A percentile compares a stretch with the other conserved stretches of the same genome.
phyloP scores from a whole-genome alignment of 2,797 vertebrate species.

The Macrochelys suwanniensis region DNA sequence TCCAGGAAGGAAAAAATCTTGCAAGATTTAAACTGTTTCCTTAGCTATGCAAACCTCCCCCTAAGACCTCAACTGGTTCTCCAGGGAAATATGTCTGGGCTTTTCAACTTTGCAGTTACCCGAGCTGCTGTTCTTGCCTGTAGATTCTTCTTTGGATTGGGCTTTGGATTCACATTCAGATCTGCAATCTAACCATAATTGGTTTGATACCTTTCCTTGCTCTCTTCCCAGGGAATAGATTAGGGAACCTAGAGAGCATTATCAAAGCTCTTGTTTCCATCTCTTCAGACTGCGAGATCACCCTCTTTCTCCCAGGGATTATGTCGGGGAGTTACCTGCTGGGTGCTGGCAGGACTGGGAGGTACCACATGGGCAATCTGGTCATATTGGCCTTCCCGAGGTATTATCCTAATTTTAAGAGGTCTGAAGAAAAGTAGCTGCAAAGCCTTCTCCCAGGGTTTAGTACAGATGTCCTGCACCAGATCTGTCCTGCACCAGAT shows the following conservation, averaged over 20 bases:
- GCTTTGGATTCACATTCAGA: fast-evolving
- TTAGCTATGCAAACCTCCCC: background rate
- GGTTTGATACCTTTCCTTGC: background rate
- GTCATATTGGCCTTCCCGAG: background rate
- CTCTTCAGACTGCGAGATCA: background rate
- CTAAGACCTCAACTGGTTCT: background rate
- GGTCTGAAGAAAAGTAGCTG: background rate
- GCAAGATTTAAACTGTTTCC: background rate
- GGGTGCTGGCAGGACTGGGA: background rate
- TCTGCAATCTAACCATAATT: background rate
- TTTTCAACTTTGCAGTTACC: background rate
- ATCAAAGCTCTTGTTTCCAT: background rate
- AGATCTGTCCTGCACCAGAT: background rate
- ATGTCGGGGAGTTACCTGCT: background rate
- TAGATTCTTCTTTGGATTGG: background rate
- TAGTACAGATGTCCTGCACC: background rate
- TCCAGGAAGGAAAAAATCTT: background rate
- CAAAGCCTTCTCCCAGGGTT: background rate
- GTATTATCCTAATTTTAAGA: background rate
- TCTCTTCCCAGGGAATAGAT: background rate
- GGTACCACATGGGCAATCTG: background rate
- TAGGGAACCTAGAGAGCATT: background rate
- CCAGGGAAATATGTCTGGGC: background rate
- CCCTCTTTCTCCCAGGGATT: background rate
- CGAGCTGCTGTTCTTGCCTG: background rate